These are phyloP conservation scores for Cosmopolites sordidus DNA, from an alignment of 2,888 invertebrate species.

Conservation along the genomic window DNA sequence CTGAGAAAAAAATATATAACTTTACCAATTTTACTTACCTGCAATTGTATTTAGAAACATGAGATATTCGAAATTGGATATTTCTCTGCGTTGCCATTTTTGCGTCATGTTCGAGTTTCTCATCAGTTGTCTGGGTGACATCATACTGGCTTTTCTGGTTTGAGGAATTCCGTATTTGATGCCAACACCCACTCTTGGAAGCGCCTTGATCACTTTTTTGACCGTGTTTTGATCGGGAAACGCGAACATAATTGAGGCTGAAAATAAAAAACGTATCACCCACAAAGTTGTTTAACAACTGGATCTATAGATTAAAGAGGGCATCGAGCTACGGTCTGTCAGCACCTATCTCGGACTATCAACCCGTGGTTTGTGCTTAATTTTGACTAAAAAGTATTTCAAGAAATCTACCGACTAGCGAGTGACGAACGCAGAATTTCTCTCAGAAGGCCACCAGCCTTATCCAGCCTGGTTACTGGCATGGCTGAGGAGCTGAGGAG, in stretches of 20 bases:
- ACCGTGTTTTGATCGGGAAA: conserved; percentile 96
- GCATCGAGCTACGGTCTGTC: too few species aligned
- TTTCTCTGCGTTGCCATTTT: conserved; percentile 98
- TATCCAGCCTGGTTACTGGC: too few species aligned
- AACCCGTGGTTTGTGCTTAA: too few species aligned
- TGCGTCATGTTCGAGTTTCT: conserved; percentile 99
- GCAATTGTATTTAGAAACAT: conserved; percentile 99
- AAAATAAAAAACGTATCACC: too few species aligned
- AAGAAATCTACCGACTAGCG: too few species aligned
- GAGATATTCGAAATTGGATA: conserved; percentile 99
- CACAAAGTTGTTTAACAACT: conserved; percentile 6
- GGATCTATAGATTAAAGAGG: too few species aligned
- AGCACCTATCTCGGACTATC: too few species aligned
- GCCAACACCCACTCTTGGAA: conserved; percentile 96
- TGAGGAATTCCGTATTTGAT: conserved; percentile 99
- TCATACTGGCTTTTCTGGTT: conserved; percentile 94
- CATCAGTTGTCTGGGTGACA: conserved; percentile 98
- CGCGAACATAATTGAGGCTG: conserved; percentile 98
- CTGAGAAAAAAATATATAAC: not conserved
- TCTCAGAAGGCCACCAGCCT: too few species aligned
- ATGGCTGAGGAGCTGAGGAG: too few species aligned
- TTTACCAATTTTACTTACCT: conserved; percentile 69
- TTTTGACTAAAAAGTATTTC: too few species aligned
- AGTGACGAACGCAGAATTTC: too few species aligned
- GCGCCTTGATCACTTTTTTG: conserved; percentile 95